Conservation (phyloP, 2,797 vertebrate species). For the Hemibagrus guttatus region DNA sequence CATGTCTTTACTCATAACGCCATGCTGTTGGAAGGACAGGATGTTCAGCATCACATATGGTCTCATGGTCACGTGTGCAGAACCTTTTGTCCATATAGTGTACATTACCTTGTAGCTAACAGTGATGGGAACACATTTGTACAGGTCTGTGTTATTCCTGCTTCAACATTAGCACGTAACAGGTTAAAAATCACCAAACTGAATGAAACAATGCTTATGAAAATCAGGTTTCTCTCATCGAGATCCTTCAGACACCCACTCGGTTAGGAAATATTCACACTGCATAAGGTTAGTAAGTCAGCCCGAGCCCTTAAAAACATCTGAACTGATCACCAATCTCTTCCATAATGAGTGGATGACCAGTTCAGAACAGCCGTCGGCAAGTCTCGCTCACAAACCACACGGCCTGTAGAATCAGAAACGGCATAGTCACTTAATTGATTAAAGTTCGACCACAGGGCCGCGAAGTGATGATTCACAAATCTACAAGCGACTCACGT, state of each 20-base stretch:
- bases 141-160: background rate
- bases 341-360: constrained; percentile 74
- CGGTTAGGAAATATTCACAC: background rate
- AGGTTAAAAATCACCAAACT: background rate
- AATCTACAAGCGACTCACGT: constrained; percentile 64
- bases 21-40: background rate
- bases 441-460: constrained; percentile 68
- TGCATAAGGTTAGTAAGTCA: background rate
- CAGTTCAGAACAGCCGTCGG: constrained; percentile 74
- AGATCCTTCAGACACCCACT: background rate
- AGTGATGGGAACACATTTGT: background rate
- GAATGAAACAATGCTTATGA: background rate
- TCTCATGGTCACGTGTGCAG: background rate
- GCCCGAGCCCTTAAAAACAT: constrained; percentile 46
- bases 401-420: constrained; percentile 72
- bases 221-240: background rate
- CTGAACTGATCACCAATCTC: constrained; percentile 64
- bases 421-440: constrained; percentile 76
- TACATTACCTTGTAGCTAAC: background rate
- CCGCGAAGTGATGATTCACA: constrained; percentile 70
- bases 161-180: background rate
- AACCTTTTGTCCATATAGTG: background rate
- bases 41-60: background rate
- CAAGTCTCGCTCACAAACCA: constrained; percentile 76
- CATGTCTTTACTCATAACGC: background rate